phyloP scores from a whole-genome alignment of 2,113 vertebrate genomes.

The Emberiza fucata region DNA sequence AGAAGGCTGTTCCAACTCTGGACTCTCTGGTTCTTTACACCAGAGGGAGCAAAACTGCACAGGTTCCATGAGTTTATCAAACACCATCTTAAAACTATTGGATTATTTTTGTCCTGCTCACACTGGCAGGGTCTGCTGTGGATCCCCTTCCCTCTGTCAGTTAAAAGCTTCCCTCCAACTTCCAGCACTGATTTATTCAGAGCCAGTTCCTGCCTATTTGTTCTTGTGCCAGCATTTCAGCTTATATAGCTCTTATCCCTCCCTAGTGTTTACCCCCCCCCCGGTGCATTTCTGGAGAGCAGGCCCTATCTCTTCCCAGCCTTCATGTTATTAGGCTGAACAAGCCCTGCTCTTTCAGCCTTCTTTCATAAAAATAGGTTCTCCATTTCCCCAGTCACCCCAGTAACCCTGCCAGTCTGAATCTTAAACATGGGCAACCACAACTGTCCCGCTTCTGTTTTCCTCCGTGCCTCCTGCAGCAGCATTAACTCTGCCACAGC shows the following conservation, averaged over 20 bases:
- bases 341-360: conserved; percentile 54
- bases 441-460: not conserved
- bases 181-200: conserved; percentile 58
- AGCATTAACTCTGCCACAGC: not conserved
- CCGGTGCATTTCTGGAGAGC: conserved; percentile 47
- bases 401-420: conserved; percentile 30
- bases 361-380: conserved; percentile 38
- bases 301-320: conserved; percentile 57
- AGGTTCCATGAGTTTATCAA: not conserved
- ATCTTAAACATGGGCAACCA: conserved; percentile 4
- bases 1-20: not conserved
- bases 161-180: conserved; percentile 49
- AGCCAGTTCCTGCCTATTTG: conserved; percentile 60
- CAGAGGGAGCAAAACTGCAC: not conserved
- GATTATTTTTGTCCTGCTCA: not conserved
- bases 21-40: not conserved
- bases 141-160: not conserved
- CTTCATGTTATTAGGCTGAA: conserved; percentile 57
- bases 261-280: conserved; percentile 37
- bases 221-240: conserved; percentile 66
- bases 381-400: conserved; percentile 45
- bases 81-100: not conserved
- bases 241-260: conserved; percentile 66
- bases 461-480: not conserved
- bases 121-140: not conserved